Evolutionary conservation across 2,113 vertebrate species (phyloP).

Genomic region (Cynocephalus volans): DNA sequence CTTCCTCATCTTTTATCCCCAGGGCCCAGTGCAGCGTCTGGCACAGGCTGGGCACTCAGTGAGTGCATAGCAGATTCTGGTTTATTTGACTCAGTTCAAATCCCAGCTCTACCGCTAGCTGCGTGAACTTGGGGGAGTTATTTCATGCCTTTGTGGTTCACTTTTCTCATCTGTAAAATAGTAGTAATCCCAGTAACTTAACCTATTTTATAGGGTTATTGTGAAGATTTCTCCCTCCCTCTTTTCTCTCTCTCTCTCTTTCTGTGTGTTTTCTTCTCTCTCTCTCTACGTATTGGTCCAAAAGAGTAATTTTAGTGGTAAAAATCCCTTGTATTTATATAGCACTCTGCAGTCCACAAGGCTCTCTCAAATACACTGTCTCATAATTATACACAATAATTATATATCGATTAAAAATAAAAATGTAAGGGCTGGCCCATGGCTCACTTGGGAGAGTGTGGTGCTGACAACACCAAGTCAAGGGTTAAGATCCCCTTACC

Average conservation of each 20-base stretch:
- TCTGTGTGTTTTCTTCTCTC: neutral
- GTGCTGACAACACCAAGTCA: too few relatives aligned
- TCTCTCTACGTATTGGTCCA: neutral
- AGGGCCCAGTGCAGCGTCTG: neutral
- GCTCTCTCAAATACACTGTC: neutral
- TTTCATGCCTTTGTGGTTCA: neutral
- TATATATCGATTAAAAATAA: neutral
- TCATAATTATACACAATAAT: neutral
- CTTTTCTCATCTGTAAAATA: constrained; percentile 51
- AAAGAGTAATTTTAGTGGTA: neutral
- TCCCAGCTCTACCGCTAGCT: neutral
- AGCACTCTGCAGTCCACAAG: neutral
- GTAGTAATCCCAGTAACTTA: neutral
- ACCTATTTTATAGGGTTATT: neutral
- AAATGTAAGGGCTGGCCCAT: neutral
- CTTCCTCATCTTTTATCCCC: neutral
- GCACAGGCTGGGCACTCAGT: too few relatives aligned
- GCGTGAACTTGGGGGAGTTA: neutral
- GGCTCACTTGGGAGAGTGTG: too few relatives aligned
- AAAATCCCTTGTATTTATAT: neutral
- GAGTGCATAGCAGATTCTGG: neutral
- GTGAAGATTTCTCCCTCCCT: neutral
- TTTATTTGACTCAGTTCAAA: neutral
- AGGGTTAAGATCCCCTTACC: too few relatives aligned
- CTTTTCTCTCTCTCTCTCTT: neutral